A percentile compares a stretch with the other conserved stretches of the same genome.
Conservation (phyloP, 1,140 invertebrate genomes). For the Nixonia krombeini region DNA sequence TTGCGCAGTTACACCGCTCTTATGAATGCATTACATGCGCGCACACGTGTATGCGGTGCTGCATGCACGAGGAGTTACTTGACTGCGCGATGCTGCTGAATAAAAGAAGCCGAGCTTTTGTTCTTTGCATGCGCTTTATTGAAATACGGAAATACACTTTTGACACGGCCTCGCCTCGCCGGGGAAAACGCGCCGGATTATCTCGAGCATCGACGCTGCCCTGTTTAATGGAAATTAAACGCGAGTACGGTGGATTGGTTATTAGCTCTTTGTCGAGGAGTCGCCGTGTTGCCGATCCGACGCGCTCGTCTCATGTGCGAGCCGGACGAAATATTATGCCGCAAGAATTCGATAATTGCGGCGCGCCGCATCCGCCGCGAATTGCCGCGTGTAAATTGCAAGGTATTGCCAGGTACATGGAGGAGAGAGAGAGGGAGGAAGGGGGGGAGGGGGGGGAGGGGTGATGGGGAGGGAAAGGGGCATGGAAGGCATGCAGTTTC, state of each 20-base stretch:
- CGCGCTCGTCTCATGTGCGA: no score
- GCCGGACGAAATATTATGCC: slow-evolving; percentile 15
- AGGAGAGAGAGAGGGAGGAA: no score
- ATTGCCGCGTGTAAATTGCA: slow-evolving; percentile 5
- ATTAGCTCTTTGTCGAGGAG: slow-evolving; percentile 12
- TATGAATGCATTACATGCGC: slow-evolving; percentile 1
- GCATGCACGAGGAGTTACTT: background rate
- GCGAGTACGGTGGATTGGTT: no score
- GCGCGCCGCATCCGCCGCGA: no score
- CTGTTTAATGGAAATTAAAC: no score
- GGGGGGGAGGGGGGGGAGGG: no score
- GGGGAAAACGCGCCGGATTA: no score
- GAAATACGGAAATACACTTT: background rate
- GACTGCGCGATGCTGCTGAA: background rate
- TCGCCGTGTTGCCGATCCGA: no score
- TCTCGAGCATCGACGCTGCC: no score
- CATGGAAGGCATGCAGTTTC: no score
- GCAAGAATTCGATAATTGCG: slow-evolving; percentile 21
- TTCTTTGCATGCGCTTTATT: slow-evolving; percentile 2
- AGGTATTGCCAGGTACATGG: no score
- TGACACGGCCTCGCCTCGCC: background rate
- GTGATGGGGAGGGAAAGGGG: no score
- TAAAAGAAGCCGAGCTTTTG: background rate
- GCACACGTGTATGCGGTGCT: background rate
- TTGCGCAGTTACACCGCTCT: background rate